Percentiles rank a stretch among this genome's conserved stretches.
Conservation (phyloP, 2,797 vertebrate genomes). For the Melanotaenia boesemani region DNA sequence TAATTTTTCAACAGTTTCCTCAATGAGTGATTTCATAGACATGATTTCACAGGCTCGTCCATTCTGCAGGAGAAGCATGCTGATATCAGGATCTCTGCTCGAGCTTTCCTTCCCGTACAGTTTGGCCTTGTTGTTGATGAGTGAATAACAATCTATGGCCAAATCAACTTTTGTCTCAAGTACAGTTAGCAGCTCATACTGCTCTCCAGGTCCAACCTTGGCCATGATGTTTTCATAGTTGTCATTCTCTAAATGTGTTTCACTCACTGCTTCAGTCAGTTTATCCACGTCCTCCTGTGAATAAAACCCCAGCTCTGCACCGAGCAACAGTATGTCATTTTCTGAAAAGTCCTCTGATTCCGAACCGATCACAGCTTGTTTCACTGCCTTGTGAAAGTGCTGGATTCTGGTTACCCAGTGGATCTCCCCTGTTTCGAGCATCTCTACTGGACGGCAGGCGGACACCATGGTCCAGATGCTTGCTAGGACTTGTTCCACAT, state of each 20-base stretch:
- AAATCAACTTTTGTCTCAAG: neutral
- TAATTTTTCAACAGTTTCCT: slow-evolving; percentile 10
- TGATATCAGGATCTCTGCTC: neutral
- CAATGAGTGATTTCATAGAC: neutral
- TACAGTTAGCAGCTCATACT: slow-evolving; percentile 5
- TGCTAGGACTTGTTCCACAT: slow-evolving; percentile 21
- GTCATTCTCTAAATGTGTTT: neutral
- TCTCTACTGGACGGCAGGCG: slow-evolving; percentile 54
- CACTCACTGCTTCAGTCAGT: neutral
- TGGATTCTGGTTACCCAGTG: slow-evolving; percentile 56
- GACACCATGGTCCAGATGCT: slow-evolving; percentile 38
- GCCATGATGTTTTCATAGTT: slow-evolving; percentile 13
- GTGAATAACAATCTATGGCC: slow-evolving; percentile 14
- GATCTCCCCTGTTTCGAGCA: slow-evolving; percentile 48
- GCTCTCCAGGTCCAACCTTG: slow-evolving; percentile 4
- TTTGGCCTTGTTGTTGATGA: slow-evolving; percentile 12
- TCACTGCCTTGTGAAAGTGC: slow-evolving; percentile 18
- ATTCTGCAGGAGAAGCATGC: slow-evolving; percentile 1
- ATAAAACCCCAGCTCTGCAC: slow-evolving; percentile 3
- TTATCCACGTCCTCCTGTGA: too few relatives aligned
- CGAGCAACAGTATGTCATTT: slow-evolving; percentile 1
- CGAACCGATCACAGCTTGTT: slow-evolving; percentile 10
- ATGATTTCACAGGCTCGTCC: slow-evolving; percentile 22
- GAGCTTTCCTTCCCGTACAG: neutral
- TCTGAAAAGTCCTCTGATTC: slow-evolving; percentile 20